Percentiles rank a stretch among this genome's conserved stretches.
These are phyloP conservation scores for Drosophila nikananu DNA, from an alignment of 1,140 invertebrate genomes.

Conservation along the genomic window DNA sequence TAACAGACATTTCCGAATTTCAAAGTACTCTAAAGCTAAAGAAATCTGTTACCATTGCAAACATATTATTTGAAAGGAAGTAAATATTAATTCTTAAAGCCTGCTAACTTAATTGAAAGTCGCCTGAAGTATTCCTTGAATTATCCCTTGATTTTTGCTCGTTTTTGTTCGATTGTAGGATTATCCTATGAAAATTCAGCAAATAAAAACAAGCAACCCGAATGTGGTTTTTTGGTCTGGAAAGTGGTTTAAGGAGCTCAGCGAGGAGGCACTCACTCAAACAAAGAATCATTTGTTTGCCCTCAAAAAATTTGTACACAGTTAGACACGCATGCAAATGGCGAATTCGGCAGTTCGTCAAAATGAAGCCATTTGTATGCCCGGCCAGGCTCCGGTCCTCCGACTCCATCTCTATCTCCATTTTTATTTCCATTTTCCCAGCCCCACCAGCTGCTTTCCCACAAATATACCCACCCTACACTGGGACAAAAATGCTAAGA, in stretches of 20 bases:
- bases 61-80: background rate
- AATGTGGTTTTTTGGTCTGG: constrained; percentile 10
- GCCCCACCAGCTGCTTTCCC: background rate
- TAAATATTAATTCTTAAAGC: background rate
- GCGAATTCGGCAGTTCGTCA: constrained; percentile 49
- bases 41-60: background rate
- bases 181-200: constrained; percentile 7
- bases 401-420: background rate
- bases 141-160: constrained; percentile 4
- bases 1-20: background rate
- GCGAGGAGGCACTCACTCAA: constrained; percentile 9
- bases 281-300: constrained; percentile 55
- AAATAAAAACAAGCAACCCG: constrained; percentile 15
- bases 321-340: constrained; percentile 72
- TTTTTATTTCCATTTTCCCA: constrained; percentile 13
- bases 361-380: constrained; percentile 80
- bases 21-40: background rate
- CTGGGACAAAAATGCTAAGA: background rate
- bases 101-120: background rate
- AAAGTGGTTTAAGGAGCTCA: constrained; percentile 24
- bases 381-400: constrained; percentile 30
- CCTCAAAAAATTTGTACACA: constrained; percentile 60
- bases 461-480: background rate
- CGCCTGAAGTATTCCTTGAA: background rate
- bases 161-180: constrained; percentile 8